A percentile compares a stretch with the other conserved stretches of the same genome.
These are phyloP conservation scores for Sander vitreus DNA, from an alignment of 2,113 vertebrate species.

Conservation along the genomic window DNA sequence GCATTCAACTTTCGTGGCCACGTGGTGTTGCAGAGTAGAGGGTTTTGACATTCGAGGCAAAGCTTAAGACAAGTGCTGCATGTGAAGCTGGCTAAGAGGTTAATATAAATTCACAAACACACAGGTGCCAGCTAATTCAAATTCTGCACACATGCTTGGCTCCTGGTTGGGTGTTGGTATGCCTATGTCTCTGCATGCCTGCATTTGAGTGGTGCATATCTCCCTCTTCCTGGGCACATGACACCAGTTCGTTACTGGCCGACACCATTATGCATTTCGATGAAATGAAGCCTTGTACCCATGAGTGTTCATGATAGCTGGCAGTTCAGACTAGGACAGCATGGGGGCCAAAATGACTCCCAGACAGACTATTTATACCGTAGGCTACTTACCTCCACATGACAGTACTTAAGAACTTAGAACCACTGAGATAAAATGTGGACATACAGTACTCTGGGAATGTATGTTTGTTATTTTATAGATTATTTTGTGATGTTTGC, in stretches of 20 bases:
- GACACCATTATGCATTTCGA: constrained; percentile 51
- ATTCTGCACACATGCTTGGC: constrained; percentile 6
- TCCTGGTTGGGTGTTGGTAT: constrained; percentile 41
- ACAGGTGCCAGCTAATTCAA: constrained; percentile 32
- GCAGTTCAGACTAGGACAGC: constrained; percentile 65
- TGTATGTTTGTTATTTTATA: not conserved
- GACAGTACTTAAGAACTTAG: constrained; percentile 40
- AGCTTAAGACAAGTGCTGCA: not conserved
- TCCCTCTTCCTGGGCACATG: constrained; percentile 42
- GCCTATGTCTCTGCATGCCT: constrained; percentile 37
- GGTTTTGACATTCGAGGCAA: constrained; percentile 12
- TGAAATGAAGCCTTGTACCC: constrained; percentile 62
- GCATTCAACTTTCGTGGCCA: constrained; percentile 15
- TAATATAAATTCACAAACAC: constrained; percentile 21
- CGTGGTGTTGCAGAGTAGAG: not conserved
- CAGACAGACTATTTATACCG: constrained; percentile 67
- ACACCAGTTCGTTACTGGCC: constrained; percentile 35
- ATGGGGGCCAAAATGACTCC: constrained; percentile 51
- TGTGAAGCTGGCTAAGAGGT: constrained; percentile 8
- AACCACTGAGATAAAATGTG: constrained; percentile 40
- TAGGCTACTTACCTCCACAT: constrained; percentile 53
- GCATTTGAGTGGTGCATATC: constrained; percentile 37
- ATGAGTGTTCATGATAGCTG: constrained; percentile 63
- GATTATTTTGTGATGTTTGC: not conserved
- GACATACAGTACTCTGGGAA: not conserved